phyloP scores from a whole-genome alignment of 2,888 invertebrate genomes.

The Sesia bembeciformis region DNA sequence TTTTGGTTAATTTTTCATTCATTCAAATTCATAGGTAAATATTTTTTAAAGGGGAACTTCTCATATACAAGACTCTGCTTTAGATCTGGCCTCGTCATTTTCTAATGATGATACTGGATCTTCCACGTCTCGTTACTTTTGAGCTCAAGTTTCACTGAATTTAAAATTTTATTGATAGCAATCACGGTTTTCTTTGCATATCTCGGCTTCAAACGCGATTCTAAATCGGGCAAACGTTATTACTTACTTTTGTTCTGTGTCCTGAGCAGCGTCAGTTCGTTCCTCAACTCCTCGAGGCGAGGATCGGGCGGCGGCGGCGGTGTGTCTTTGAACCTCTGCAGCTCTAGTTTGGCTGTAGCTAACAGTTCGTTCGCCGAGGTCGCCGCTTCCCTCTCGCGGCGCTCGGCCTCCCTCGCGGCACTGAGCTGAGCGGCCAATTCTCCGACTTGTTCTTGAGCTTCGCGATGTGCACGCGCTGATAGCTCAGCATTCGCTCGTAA shows the following conservation, averaged over 20 bases:
- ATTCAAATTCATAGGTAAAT: too few species aligned
- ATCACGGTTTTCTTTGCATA: too few species aligned
- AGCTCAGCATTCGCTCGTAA: conserved; percentile 73
- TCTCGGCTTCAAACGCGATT: too few species aligned
- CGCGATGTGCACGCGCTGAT: conserved; percentile 66
- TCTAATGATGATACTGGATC: too few species aligned
- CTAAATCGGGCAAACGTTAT: too few species aligned
- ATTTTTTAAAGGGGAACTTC: too few species aligned
- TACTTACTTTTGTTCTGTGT: conserved; percentile 82
- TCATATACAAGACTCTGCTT: too few species aligned
- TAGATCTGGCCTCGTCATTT: too few species aligned
- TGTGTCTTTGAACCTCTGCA: conserved; percentile 58
- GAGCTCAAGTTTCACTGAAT: too few species aligned
- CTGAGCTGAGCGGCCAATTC: conserved; percentile 62
- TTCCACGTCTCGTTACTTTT: too few species aligned
- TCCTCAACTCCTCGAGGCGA: conserved; percentile 82
- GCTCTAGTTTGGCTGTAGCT: conserved; percentile 78
- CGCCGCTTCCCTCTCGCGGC: conserved; percentile 67
- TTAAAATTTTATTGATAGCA: too few species aligned
- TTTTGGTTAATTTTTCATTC: too few species aligned
- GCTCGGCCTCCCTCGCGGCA: conserved; percentile 59
- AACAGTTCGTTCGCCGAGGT: conserved; percentile 74
- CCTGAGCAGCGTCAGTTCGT: conserved; percentile 81
- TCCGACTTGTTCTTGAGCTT: conserved; percentile 67
- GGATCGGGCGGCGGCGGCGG: conserved; percentile 79